phyloP scores from a whole-genome alignment of 2,888 invertebrate species.

The Parnassius smintheus region DNA sequence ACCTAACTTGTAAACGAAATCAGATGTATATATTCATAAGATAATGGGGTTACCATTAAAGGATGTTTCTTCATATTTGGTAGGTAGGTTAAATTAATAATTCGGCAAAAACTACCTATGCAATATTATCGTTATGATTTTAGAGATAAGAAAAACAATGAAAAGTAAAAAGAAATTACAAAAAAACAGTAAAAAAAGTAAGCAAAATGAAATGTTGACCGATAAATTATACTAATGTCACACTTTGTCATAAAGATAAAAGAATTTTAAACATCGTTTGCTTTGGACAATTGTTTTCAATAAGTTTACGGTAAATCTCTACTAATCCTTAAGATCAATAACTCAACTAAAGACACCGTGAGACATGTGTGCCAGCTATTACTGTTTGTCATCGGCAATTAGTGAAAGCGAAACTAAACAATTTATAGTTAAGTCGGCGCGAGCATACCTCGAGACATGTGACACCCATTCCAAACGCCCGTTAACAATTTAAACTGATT shows the following conservation, averaged over 20 bases:
- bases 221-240: not conserved
- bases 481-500: conserved; percentile 80
- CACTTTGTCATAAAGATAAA: not conserved
- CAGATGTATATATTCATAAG: too few relatives aligned
- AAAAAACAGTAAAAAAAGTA: too few relatives aligned
- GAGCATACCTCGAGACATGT: conserved; percentile 67
- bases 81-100: too few relatives aligned
- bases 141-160: too few relatives aligned
- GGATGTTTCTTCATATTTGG: too few relatives aligned
- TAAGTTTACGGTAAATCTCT: conserved; percentile 24
- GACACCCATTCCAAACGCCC: conserved; percentile 74
- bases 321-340: conserved; percentile 26
- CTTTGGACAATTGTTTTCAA: conserved; percentile 8
- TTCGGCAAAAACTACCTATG: too few relatives aligned
- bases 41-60: too few relatives aligned
- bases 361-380: conserved; percentile 74
- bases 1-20: too few relatives aligned
- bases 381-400: conserved; percentile 77
- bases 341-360: conserved; percentile 47
- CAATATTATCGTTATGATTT: too few relatives aligned
- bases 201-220: not conserved
- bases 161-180: too few relatives aligned
- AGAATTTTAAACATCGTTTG: not conserved
- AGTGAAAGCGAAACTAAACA: conserved; percentile 71
- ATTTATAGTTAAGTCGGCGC: conserved; percentile 46